A percentile compares a stretch with the other conserved stretches of the same genome.
phyloP scores from a whole-genome alignment of 2,797 vertebrate species.

The Lerista edwardsae region DNA sequence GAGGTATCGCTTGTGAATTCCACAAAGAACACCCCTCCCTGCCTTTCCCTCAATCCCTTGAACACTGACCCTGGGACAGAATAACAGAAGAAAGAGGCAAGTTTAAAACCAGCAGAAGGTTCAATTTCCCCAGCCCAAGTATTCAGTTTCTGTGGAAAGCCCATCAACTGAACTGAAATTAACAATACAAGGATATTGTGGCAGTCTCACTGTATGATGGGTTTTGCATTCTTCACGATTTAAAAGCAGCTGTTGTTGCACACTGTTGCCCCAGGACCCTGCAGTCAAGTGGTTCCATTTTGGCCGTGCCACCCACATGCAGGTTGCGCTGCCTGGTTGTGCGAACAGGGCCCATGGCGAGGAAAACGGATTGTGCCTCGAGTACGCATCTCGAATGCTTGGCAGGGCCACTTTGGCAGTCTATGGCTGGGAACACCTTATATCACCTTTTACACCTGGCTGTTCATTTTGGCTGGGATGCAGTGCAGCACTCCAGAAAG shows the following conservation, averaged over 20 bases:
- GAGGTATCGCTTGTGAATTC: neutral
- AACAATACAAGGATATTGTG: neutral
- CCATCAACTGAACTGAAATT: neutral
- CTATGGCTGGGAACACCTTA: neutral
- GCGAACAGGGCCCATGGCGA: neutral
- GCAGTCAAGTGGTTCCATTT: neutral
- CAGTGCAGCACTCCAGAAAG: constrained; percentile 38
- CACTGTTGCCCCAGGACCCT: neutral
- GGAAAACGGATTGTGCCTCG: neutral
- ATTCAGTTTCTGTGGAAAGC: neutral
- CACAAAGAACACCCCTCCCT: neutral
- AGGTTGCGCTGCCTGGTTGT: neutral
- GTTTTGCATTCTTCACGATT: neutral
- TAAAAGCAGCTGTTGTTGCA: neutral
- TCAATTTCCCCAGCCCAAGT: neutral
- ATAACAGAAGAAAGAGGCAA: neutral
- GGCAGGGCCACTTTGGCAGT: constrained; percentile 34
- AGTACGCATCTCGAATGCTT: neutral
- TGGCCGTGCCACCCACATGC: neutral
- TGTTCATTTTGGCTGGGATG: constrained; percentile 52
- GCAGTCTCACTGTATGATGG: too few relatives aligned
- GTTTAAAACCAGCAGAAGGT: too few relatives aligned
- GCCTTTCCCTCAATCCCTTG: neutral
- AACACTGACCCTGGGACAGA: neutral
- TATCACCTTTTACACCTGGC: neutral